Evolutionary conservation across 1,140 invertebrate species (phyloP), one percentile per base, ranked within the genome.

Genomic region (Megalonaias nervosa): DNA sequence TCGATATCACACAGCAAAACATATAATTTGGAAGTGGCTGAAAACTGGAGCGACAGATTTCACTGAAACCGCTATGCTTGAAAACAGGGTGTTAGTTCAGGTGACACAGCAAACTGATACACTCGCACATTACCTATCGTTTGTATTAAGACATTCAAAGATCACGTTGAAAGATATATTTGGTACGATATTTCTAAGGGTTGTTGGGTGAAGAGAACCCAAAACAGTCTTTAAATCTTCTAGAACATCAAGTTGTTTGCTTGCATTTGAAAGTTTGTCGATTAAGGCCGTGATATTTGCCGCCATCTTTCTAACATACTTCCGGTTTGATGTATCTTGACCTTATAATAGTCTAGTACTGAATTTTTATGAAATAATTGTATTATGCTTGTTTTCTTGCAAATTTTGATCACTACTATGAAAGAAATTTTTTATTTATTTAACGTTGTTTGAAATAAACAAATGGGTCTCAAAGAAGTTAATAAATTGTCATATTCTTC

Each of bases 141-240:
- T 26, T 31, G 84, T 82, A 71, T 83, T 81, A 64, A 88, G 76
- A 76, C 81, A 86, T 2, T 82, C 69, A 68, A 88, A 87, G 1
- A 88, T 60, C 19, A 70, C 74, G 31, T 74, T 67, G 65, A 87
- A 83, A 19, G 86, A 86, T n/a, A 85, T 64, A 69, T 86, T 84
- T 14, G 77, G 73, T 1, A 83, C 66, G 23, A 82, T 68, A 31
- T 81, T 73, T 67, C 71, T 75, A 15, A 88, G 55, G 2, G 60
- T 65, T 21, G 65, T 73, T 31, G 81, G 77, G 48, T 74, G 74
- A n/a, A 81, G 48, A 31, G 79, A 68, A 71, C 59, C 59, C 56
- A 86, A 31, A 56, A 80, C 23, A 15, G 81, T 82, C 72, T 85
- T 85, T 55, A 88, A 69, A 65, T 84, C 71, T 19, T 71, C 70